A percentile compares a stretch with the other conserved stretches of the same genome.
Evolutionary conservation across 2,888 invertebrate genomes (phyloP).

Genomic region (Sinohyriopsis cumingii): DNA sequence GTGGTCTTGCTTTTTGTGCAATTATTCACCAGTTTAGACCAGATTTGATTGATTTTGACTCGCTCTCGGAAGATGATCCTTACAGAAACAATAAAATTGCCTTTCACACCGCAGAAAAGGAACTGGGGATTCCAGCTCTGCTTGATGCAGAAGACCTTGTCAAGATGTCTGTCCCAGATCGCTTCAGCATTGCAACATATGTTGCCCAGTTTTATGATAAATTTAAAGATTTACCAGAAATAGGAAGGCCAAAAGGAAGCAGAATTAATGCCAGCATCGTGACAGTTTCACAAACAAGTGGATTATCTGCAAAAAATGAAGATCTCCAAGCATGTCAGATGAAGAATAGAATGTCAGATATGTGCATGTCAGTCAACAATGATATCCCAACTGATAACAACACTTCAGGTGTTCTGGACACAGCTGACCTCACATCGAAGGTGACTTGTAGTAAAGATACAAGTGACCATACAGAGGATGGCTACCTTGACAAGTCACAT

Average conservation of each 20-base stretch:
- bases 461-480: too few species aligned
- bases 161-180: slow-evolving; percentile 26
- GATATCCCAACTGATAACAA: too few species aligned
- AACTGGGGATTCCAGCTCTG: slow-evolving; percentile 26
- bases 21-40: slow-evolving; percentile 33
- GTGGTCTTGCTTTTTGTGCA: slow-evolving; percentile 37
- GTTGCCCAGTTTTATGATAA: slow-evolving; percentile 29
- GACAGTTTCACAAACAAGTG: not conserved
- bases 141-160: slow-evolving; percentile 36
- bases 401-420: too few species aligned
- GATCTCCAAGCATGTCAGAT: too few species aligned
- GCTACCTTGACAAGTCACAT: too few species aligned
- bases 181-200: slow-evolving; percentile 35
- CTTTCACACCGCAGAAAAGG: slow-evolving; percentile 26
- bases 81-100: slow-evolving; percentile 34
- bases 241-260: slow-evolving; percentile 1
- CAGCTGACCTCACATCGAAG: too few species aligned
- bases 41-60: slow-evolving; percentile 31
- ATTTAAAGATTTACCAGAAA: slow-evolving; percentile 28
- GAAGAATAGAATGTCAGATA: too few species aligned
- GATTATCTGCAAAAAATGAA: not conserved
- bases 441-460: too few species aligned
- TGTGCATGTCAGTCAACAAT: too few species aligned
- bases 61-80: slow-evolving; percentile 24
- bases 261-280: not conserved